Conservation (phyloP, 92 coral and sea anemone genomes). For the Epizoanthus fatuus region DNA sequence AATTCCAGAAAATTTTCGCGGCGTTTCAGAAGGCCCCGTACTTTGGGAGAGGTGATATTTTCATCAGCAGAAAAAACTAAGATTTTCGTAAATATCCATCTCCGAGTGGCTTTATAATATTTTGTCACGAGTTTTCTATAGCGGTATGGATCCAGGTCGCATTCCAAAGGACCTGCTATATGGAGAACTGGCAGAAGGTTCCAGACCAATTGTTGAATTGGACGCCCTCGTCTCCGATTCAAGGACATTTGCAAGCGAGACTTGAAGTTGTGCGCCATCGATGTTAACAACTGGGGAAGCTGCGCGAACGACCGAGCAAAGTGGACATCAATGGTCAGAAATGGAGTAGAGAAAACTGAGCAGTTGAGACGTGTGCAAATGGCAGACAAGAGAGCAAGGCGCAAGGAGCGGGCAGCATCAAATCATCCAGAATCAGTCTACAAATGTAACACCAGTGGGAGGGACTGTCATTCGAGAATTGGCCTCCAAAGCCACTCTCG, state of each 20-base stretch:
- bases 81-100: no score
- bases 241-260: no score
- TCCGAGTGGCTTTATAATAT: no score
- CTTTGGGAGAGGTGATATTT: no score
- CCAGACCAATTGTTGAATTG: slow-evolving; percentile 7
- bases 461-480: neutral
- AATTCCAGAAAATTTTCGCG: no score
- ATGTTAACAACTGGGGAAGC: neutral
- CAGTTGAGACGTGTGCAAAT: neutral
- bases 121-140: no score
- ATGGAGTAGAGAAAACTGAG: neutral
- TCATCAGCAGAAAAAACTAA: no score
- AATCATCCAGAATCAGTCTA: neutral
- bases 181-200: neutral
- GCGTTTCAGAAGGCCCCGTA: no score
- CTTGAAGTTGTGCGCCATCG: neutral
- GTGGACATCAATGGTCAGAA: slow-evolving; percentile 1
- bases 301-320: neutral
- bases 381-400: neutral
- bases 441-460: neutral
- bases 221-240: slow-evolving; percentile 20
- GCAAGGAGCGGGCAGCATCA: neutral
- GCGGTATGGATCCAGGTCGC: no score
- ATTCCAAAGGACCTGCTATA: no score
- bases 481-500: neutral